Conservation (phyloP, 2,888 invertebrate genomes). For the Cactoblastis cactorum region DNA sequence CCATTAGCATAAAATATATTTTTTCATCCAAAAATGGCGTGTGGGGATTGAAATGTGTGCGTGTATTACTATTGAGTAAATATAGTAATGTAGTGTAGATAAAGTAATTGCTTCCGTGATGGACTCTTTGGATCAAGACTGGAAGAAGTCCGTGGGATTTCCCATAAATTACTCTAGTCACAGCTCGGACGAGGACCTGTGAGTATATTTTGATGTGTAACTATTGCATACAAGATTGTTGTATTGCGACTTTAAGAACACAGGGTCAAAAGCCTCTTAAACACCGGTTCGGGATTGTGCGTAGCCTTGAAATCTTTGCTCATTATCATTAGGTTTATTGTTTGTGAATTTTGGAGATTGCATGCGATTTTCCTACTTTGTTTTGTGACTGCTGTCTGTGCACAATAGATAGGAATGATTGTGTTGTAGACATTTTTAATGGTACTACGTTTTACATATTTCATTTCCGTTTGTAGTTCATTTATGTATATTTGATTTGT, state of each 20-base stretch:
- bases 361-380: not conserved
- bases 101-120: slow-evolving; percentile 30
- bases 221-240: not conserved
- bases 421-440: too few species aligned
- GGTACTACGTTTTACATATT: too few species aligned
- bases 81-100: slow-evolving; percentile 26
- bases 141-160: slow-evolving; percentile 72
- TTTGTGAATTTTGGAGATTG: not conserved
- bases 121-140: slow-evolving; percentile 52
- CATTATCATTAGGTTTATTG: not conserved
- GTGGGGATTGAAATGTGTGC: slow-evolving; percentile 17
- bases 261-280: slow-evolving; percentile 5
- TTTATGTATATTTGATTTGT: too few species aligned
- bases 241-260: not conserved
- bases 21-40: not conserved
- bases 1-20: not conserved
- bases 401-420: too few species aligned
- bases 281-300: not conserved
- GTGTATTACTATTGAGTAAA: slow-evolving; percentile 26
- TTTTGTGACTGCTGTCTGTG: not conserved
- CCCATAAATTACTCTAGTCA: slow-evolving; percentile 70
- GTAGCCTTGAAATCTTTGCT: not conserved
- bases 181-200: slow-evolving; percentile 73
- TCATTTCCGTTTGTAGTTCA: too few species aligned
- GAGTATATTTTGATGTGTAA: slow-evolving; percentile 34